Percentiles rank a stretch among this genome's conserved stretches.
phyloP scores from a whole-genome alignment of 2,797 vertebrate species.

The Rhabdophis nuchalis region DNA sequence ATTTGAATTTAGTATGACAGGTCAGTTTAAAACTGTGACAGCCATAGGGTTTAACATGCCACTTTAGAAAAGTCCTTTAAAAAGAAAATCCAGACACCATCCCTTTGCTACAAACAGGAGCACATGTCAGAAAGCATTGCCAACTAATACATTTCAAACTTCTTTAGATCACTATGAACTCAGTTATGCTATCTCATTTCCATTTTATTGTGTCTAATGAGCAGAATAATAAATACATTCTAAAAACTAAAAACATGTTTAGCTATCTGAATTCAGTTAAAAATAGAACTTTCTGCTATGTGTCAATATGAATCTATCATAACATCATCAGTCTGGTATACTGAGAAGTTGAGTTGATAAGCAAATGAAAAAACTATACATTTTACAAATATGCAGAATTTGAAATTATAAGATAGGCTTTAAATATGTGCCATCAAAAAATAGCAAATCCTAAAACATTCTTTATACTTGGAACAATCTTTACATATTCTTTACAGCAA shows the following conservation, averaged over 20 bases:
- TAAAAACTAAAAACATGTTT: slow-evolving; percentile 50
- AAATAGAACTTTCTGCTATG: slow-evolving; percentile 29
- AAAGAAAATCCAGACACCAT: background rate
- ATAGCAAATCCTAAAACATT: slow-evolving; percentile 40
- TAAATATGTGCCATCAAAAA: slow-evolving; percentile 44
- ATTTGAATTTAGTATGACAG: background rate
- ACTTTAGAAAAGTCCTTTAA: background rate
- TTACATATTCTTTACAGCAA: background rate
- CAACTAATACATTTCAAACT: background rate
- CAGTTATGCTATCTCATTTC: slow-evolving; percentile 27
- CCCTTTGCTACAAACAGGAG: background rate
- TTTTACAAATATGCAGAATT: slow-evolving; percentile 51
- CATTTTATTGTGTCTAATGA: slow-evolving; percentile 42
- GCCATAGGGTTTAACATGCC: background rate
- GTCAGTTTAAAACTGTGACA: background rate
- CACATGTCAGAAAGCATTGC: background rate
- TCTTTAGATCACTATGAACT: slow-evolving; percentile 18
- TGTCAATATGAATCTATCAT: slow-evolving; percentile 24
- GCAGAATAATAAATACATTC: slow-evolving; percentile 50
- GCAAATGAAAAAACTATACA: slow-evolving; percentile 37
- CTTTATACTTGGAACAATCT: background rate
- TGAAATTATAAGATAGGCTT: slow-evolving; percentile 38
- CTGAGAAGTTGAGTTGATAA: slow-evolving; percentile 30
- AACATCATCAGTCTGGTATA: slow-evolving; percentile 34
- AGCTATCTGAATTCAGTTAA: slow-evolving; percentile 32